A percentile compares a stretch with the other conserved stretches of the same genome.
Conservation (phyloP, 2,797 vertebrate species). For the Simalia tracyae region DNA sequence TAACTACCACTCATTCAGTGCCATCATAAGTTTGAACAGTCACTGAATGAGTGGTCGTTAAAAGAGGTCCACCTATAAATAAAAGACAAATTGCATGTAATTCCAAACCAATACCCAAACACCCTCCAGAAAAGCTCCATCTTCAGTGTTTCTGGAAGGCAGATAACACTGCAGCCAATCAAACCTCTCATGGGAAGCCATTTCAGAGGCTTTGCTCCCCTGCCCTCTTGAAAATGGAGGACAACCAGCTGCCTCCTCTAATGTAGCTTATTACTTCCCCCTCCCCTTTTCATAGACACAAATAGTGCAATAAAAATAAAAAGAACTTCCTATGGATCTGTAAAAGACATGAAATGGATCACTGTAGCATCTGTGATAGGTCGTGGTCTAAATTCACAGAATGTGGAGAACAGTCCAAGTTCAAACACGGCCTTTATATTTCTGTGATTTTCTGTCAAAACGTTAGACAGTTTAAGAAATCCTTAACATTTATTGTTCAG, state of each 20-base stretch:
- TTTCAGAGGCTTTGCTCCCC: too few species aligned
- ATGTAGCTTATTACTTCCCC: neutral
- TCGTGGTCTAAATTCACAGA: neutral
- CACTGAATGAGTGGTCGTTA: too few species aligned
- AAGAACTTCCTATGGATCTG: neutral
- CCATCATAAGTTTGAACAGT: too few species aligned
- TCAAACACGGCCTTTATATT: slow-evolving; percentile 2
- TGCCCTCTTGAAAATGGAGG: neutral
- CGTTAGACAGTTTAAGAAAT: slow-evolving; percentile 18
- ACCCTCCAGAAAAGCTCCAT: too few species aligned
- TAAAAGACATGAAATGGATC: neutral
- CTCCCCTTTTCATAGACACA: neutral
- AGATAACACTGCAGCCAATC: too few species aligned
- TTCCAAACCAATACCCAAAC: too few species aligned
- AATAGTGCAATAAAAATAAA: neutral
- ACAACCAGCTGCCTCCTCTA: neutral
- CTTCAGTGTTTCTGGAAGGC: too few species aligned
- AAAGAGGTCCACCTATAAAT: too few species aligned
- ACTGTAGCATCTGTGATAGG: neutral
- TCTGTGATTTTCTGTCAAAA: slow-evolving; percentile 41
- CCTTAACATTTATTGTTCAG: slow-evolving; percentile 38
- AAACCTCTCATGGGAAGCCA: too few species aligned
- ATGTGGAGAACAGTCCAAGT: neutral
- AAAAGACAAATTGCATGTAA: too few species aligned
- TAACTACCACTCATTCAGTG: too few species aligned